Percentiles rank a stretch among this genome's conserved stretches.
Evolutionary conservation across 2,888 invertebrate genomes (phyloP).

Genomic region (Idaea biselata): DNA sequence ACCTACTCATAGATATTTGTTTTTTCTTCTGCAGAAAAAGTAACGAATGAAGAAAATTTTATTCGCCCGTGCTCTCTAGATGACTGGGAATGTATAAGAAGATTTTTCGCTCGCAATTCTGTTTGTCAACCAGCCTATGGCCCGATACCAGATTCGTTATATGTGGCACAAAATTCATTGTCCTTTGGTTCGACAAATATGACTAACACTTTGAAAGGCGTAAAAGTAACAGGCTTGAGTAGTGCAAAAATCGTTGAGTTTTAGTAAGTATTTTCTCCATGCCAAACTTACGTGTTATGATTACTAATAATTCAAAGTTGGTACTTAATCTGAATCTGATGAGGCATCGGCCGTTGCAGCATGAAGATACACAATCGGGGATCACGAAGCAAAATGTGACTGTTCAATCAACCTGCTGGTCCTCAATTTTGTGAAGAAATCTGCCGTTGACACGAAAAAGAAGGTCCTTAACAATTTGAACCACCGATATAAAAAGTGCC

Average conservation of each 20-base stretch:
- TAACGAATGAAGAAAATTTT: background rate
- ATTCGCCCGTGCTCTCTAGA: constrained; percentile 13
- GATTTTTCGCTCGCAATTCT: constrained; percentile 13
- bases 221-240: constrained; percentile 9
- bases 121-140: constrained; percentile 13
- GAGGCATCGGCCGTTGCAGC: too few species aligned
- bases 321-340: too few species aligned
- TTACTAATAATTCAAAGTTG: background rate
- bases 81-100: constrained; percentile 17
- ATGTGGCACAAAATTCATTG: background rate
- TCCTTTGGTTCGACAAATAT: constrained; percentile 1
- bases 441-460: too few species aligned
- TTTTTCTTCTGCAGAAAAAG: background rate
- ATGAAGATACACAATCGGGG: too few species aligned
- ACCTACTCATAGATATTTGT: too few species aligned
- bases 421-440: too few species aligned
- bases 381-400: too few species aligned
- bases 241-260: constrained; percentile 15
- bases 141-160: constrained; percentile 13
- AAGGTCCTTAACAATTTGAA: too few species aligned
- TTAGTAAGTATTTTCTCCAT: constrained; percentile 13
- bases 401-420: too few species aligned
- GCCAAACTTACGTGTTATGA: background rate
- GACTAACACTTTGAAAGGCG: background rate
- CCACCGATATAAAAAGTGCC: too few species aligned